Conservation (phyloP, 2,888 invertebrate species). For the Hydrotaea cyrtoneurina region DNA sequence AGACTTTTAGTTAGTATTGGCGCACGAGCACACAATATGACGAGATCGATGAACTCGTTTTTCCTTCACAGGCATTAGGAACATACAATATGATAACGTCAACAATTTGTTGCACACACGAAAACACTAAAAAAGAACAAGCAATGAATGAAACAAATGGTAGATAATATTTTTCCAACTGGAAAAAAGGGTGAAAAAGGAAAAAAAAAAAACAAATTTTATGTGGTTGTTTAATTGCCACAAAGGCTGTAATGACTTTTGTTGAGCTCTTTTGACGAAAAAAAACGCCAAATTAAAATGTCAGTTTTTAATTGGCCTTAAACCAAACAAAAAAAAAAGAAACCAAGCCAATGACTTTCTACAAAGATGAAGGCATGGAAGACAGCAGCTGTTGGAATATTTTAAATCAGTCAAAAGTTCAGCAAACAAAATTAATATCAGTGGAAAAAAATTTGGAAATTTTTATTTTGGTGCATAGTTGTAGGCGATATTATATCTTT, state of each 20-base stretch:
- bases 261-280: background rate
- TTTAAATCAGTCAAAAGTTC: background rate
- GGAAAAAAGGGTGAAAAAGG: background rate
- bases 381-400: background rate
- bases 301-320: constrained; percentile 13
- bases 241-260: constrained; percentile 19
- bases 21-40: background rate
- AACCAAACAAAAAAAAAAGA: background rate
- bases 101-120: background rate
- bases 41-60: constrained; percentile 20
- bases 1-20: background rate
- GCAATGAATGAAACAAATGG: constrained; percentile 4
- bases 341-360: background rate
- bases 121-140: background rate
- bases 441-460: background rate
- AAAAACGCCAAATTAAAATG: constrained; percentile 5
- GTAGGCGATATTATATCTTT: too few relatives aligned
- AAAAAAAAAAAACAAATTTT: background rate
- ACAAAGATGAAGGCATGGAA: background rate
- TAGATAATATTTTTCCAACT: constrained; percentile 7
- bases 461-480: background rate
- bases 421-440: background rate
- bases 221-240: constrained; percentile 16
- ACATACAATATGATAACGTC: constrained; percentile 31
- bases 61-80: constrained; percentile 26